Base-by-base conservation (phyloP, 2,113 vertebrate species). In the Clarias macrocephalus region DNA sequence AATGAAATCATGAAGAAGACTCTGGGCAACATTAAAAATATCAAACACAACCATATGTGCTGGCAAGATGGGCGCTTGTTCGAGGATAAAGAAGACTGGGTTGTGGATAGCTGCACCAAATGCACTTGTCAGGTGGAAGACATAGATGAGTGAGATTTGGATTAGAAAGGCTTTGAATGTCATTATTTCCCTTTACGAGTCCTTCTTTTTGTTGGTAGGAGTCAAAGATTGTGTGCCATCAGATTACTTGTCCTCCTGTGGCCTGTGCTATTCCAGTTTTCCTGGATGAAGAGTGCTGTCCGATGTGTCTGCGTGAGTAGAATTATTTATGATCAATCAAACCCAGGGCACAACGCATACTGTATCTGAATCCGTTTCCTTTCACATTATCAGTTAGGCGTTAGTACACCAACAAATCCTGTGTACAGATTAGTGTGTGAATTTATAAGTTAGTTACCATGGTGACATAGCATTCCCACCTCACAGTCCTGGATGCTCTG, bases 1-100 rank as follows among this genome's bases (percentile, higher is more conserved):
- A 99, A 99, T 93, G 96, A 96, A n/a, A 94, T 97, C 80, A 97
- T 99, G 94, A 96, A 96, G 94, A 97, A 99, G 91, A 93, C 95
- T 60, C 95, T 99, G 12, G 96, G 97, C 0, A 97, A 94, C 84
- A 96, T 97, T 82, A 96, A 95, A 88, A 96, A 96, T 87, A 90
- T 95, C 3, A 97, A 95, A 90, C 97, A 96, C 87, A 93, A 98
- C 88, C 96, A 97, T 0, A 96, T 97, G 89, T 99, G 98, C 92
- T 99, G 97, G 97, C 98, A 99, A 91, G 98, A 99, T 42, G 98
- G 98, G 3, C 96, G 98, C 16, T 94, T 98, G 90, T 99, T 99
- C 84, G 96, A 95, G 8, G 96, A 99, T 91, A 97, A 96, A 19
- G 98, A 98, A 89, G 97, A 97, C 85, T 99, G 98, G 98, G 96